Base-by-base conservation (phyloP, 2,113 vertebrate species). In the Hemicordylus capensis region DNA sequence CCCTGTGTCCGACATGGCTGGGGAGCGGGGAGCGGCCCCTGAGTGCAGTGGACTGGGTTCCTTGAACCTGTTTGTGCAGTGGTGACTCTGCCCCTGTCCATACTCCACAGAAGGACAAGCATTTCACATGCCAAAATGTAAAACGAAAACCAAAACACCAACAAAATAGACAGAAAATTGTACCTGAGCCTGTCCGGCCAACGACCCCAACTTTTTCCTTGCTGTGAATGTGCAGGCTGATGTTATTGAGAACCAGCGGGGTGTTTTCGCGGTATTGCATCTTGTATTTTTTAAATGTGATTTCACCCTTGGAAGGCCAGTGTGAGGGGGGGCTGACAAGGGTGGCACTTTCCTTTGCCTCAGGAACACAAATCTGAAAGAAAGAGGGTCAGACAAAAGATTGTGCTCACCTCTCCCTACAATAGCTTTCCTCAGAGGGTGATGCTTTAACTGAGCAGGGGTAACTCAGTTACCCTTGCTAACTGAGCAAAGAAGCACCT, bases 151-250 rank as follows among this genome's bases (percentile, higher is more conserved):
- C n/a, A n/a, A n/a, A n/a, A n/a, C n/a, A n/a, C n/a, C n/a, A n/a
- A n/a, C n/a, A n/a, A n/a, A n/a, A n/a, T n/a, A n/a, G 0, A 44
- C 26, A 69, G 58, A 48, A 81, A 11, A 26, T 67, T 94, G 89
- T 93, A 97, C 96, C 97, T 22, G 96, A 98, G 22, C 94, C 93
- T 1, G 95, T 97, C 76, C 96, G 96, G 92, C 97, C 97, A 46
- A 98, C 96, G n/a, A 97, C 97, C 54, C 97, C 97, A 19, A 97
- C 88, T 14, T 96, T 97, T 94, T 98, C 95, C 83, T 91, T 92
- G n/a, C 94, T 90, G 1, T 67, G 76, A 78, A 97, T 96, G 76
- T 10, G 34, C 61, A 97, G 80, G 70, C 96, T 89, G 69, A 98
- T 92, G 22, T 92, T 88, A 0, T 95, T 88, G 6, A 98, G 96